Conservation (phyloP, 2,113 vertebrate genomes). For the Hylia prasina region DNA sequence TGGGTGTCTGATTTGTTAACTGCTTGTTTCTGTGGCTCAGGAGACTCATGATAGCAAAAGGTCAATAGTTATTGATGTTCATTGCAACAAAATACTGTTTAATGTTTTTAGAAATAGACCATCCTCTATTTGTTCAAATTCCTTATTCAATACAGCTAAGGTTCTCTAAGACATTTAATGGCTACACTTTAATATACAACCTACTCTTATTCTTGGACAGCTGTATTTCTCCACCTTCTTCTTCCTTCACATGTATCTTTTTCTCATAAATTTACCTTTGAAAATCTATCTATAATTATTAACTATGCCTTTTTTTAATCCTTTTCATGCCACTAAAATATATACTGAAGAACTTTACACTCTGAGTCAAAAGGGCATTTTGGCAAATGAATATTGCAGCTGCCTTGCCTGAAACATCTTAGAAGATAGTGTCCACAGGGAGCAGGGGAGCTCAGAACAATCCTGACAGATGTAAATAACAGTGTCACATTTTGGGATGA, state of each 20-base stretch:
- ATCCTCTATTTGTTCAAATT: neutral
- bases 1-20: slow-evolving; percentile 14
- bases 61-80: neutral
- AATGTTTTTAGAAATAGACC: neutral
- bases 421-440: neutral
- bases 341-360: neutral
- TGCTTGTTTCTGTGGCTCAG: neutral
- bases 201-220: neutral
- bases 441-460: neutral
- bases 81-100: neutral
- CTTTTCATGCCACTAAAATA: neutral
- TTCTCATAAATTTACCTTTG: neutral
- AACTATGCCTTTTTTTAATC: neutral
- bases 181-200: neutral
- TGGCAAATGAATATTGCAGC: slow-evolving; percentile 7
- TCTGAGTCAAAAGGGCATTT: neutral
- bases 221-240: neutral
- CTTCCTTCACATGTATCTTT: neutral
- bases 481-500: slow-evolving; percentile 29
- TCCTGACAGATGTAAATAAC: slow-evolving; percentile 52
- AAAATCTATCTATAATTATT: neutral
- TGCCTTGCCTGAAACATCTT: neutral
- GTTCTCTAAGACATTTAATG: neutral
- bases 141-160: neutral
- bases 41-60: neutral